Evolutionary conservation across 2,797 vertebrate genomes (phyloP).

Genomic region (Halcyon badia): DNA sequence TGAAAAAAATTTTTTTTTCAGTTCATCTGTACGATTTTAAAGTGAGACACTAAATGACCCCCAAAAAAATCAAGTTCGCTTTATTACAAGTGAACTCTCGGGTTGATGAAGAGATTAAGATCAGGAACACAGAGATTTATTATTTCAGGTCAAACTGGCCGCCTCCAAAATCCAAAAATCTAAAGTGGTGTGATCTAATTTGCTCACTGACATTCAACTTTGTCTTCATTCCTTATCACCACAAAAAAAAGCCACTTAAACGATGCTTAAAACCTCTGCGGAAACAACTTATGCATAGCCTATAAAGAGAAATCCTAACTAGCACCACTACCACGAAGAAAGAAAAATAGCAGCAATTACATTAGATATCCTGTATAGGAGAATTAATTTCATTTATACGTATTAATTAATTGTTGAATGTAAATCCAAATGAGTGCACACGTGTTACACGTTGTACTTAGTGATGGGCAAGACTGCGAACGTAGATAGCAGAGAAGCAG

Average conservation of each 20-base stretch:
- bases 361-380: not conserved
- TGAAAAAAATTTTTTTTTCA: too few species aligned
- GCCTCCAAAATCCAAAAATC: not conserved
- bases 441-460: constrained; percentile 58
- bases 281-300: not conserved
- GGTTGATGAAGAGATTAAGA: not conserved
- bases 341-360: not conserved
- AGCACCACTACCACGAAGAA: not conserved
- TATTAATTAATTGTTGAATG: not conserved
- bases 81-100: not conserved
- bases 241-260: not conserved
- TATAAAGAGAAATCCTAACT: not conserved
- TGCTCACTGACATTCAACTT: not conserved
- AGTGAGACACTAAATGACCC: not conserved
- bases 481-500: not conserved
- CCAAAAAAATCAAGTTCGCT: not conserved
- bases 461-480: constrained; percentile 72
- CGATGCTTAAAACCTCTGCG: not conserved
- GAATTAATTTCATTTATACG: not conserved
- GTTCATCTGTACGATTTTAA: not conserved
- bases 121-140: not conserved
- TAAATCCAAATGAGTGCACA: constrained; percentile 39
- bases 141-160: not conserved
- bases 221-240: not conserved
- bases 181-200: not conserved